Base-by-base conservation (phyloP, 2,888 invertebrate genomes). In the Tubulanus polymorphus region DNA sequence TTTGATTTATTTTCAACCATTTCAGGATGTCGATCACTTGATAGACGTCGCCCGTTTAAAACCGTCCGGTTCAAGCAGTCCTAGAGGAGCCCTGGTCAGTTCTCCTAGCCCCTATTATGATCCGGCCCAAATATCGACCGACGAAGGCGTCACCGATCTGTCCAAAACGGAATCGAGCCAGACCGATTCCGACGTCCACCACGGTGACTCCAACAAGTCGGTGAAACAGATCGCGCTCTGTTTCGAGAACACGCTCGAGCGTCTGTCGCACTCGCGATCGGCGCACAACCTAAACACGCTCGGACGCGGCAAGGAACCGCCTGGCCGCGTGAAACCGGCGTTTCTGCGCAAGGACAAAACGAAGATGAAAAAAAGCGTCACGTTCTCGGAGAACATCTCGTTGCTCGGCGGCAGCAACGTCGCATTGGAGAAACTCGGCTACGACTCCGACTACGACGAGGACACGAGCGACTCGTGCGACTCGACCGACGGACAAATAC, bases 381-480 rank as follows among this genome's bases (percentile, higher is more conserved):
- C 41, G 23, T 41, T 41, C 23, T 18, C 41, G 15, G 41, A 41
- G 20, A 41, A 18, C 41, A 41, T 41, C 5, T 18, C 41, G 18
- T 18, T 20, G 15, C 20, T 20, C 5, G 41, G 18, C 15, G 41
- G 23, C 23, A 15, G 15, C 15, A 18, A 18, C 6, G 15, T 15
- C 3, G 41, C 18, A 41, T 20, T 20, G 15, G 20, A 41, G 15
- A 23, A 18, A 8, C 20, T 23, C 3, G 41, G 41, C 23, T 41
- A 41, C 15, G 41, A 41, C 41, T 41, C 41, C 3, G 41, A 41
- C 23, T 41, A 41, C 23, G 41, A 41, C 15, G 41, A 41, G 41
- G 41, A 41, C 15, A 41, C 41, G 6, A 41, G 41, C 41, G 41
- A 41, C 41, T 41, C 41, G 6, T 41, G 41, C 23, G 41, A 41